Evolutionary conservation across 2,797 vertebrate genomes (phyloP).

Genomic region (Nyctalus aviator): DNA sequence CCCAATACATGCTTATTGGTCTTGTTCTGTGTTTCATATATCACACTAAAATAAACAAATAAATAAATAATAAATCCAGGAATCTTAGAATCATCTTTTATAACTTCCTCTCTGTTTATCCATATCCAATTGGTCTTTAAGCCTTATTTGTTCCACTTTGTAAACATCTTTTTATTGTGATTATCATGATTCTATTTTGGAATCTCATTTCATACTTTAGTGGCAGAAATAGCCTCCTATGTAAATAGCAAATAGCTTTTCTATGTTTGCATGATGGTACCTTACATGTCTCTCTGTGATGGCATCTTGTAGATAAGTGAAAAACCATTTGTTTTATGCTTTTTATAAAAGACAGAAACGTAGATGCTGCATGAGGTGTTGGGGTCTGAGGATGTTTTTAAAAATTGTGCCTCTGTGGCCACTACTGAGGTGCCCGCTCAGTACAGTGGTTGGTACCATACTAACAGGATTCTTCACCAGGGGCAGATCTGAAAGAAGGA

Average conservation of each 20-base stretch:
- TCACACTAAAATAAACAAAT: not conserved
- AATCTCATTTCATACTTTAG: not conserved
- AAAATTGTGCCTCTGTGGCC: not conserved
- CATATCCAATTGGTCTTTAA: too few relatives aligned
- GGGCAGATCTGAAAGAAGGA: not conserved
- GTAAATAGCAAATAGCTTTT: not conserved
- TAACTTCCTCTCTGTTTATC: not conserved
- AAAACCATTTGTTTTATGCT: not conserved
- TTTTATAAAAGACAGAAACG: not conserved
- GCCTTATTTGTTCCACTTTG: not conserved
- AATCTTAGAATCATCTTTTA: not conserved
- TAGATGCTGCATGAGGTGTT: fast-evolving
- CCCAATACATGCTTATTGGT: not conserved
- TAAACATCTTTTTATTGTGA: not conserved
- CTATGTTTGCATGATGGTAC: too few relatives aligned
- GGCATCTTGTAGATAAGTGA: not conserved
- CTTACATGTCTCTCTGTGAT: not conserved
- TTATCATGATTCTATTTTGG: not conserved
- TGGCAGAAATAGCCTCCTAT: not conserved
- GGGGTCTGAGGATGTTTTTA: not conserved
- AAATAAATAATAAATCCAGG: not conserved
- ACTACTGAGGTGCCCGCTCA: fast-evolving
- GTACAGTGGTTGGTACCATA: fast-evolving
- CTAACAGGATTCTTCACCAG: fast-evolving
- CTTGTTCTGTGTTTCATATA: not conserved